phyloP scores from a whole-genome alignment of 2,888 invertebrate species.

The Opisthograptis luteolata region DNA sequence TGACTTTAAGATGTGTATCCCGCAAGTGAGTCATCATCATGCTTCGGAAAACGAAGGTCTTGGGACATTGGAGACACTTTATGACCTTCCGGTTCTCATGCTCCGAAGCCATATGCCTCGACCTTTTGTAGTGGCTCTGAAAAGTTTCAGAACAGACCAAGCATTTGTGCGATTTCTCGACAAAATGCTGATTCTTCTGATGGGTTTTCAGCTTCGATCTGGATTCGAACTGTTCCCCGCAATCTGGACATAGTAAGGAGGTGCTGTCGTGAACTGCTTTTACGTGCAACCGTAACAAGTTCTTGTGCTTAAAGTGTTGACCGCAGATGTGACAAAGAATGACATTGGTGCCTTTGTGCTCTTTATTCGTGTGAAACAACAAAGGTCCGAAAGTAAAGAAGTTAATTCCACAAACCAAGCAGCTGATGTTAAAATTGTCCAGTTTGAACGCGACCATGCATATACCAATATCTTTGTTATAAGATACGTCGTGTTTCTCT shows the following conservation, averaged over 20 bases:
- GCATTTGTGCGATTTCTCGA: conserved; percentile 81
- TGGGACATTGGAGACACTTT: conserved; percentile 75
- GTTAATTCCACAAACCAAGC: conserved; percentile 64
- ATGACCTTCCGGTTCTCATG: conserved; percentile 70
- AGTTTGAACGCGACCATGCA: conserved; percentile 75
- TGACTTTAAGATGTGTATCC: conserved; percentile 70
- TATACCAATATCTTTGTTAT: conserved; percentile 71
- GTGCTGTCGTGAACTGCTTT: conserved; percentile 70
- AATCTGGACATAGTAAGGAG: conserved; percentile 66
- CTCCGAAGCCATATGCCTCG: conserved; percentile 70
- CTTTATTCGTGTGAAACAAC: conserved; percentile 73
- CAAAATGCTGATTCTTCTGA: conserved; percentile 67
- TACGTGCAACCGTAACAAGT: conserved; percentile 61
- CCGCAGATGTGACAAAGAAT: conserved; percentile 75
- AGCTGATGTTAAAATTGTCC: conserved; percentile 65
- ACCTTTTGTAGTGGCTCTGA: conserved; percentile 70
- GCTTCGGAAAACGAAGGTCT: conserved; percentile 73
- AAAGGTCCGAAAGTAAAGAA: conserved; percentile 75
- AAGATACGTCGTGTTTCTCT: conserved; percentile 56
- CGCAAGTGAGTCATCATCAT: conserved; percentile 78
- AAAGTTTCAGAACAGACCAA: conserved; percentile 69
- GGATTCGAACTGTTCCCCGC: conserved; percentile 77
- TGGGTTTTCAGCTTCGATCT: conserved; percentile 79
- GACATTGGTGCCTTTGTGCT: conserved; percentile 71
- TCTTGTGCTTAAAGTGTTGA: conserved; percentile 71